Conservation (phyloP, 2,797 vertebrate genomes). For the Pseudochirops cupreus region DNA sequence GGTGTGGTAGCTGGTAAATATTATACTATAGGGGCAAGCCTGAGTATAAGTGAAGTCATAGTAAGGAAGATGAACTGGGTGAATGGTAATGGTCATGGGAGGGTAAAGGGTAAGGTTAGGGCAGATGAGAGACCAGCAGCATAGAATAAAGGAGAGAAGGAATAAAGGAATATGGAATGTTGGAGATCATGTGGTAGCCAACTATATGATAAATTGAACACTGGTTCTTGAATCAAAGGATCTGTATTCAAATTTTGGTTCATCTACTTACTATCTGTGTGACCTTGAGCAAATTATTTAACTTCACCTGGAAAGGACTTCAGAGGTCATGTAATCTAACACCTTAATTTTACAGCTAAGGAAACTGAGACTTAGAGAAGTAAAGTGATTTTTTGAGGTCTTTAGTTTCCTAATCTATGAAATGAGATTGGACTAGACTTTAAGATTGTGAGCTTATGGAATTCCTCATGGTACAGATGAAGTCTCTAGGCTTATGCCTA, state of each 20-base stretch:
- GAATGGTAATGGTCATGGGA: neutral
- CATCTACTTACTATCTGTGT: neutral
- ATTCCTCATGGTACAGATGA: neutral
- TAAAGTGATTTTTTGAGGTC: neutral
- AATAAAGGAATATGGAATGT: neutral
- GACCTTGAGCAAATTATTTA: neutral
- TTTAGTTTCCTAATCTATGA: neutral
- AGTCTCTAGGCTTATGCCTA: neutral
- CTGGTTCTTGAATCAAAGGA: neutral
- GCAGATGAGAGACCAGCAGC: neutral
- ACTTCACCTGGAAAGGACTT: neutral
- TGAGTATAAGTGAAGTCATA: neutral
- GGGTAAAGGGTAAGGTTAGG: neutral
- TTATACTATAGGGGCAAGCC: neutral
- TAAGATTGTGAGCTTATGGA: neutral
- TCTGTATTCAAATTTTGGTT: neutral
- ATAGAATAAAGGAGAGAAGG: neutral
- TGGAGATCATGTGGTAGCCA: neutral
- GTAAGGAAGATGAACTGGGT: neutral
- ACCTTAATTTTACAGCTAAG: neutral
- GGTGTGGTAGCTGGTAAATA: neutral
- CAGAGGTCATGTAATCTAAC: neutral
- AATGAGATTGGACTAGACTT: neutral
- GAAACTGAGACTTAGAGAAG: neutral
- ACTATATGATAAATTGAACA: neutral